Conservation (phyloP, 2,113 vertebrate genomes). For the Albula glossodonta region DNA sequence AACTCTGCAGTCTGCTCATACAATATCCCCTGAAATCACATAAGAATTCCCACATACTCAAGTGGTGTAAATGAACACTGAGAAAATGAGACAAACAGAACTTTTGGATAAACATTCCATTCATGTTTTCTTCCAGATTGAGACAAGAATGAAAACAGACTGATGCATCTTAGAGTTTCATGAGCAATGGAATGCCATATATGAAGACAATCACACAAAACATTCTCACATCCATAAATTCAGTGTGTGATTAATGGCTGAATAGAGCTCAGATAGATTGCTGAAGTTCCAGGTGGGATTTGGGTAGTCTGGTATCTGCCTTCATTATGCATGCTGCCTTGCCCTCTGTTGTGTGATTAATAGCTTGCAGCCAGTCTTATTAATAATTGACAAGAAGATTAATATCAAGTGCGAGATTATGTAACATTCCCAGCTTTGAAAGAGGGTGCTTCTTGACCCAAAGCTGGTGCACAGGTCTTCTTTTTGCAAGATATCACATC, state of each 20-base stretch:
- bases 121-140: neutral
- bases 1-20: neutral
- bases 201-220: neutral
- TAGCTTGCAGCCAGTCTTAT: neutral
- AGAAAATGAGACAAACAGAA: no score
- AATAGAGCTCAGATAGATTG: neutral
- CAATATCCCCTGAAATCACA: neutral
- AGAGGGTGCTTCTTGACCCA: neutral
- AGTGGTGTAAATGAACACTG: no score
- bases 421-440: neutral
- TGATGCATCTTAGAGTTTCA: neutral
- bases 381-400: conserved; percentile 4
- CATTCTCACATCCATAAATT: neutral
- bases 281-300: neutral
- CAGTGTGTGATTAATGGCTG: neutral
- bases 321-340: neutral
- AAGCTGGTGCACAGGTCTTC: neutral
- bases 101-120: neutral
- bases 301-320: neutral
- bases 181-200: neutral
- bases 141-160: neutral
- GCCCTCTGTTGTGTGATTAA: neutral
- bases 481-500: neutral
- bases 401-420: conserved; percentile 4
- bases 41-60: no score